Conservation (phyloP, 2,797 vertebrate species). For the Typhlichthys subterraneus region DNA sequence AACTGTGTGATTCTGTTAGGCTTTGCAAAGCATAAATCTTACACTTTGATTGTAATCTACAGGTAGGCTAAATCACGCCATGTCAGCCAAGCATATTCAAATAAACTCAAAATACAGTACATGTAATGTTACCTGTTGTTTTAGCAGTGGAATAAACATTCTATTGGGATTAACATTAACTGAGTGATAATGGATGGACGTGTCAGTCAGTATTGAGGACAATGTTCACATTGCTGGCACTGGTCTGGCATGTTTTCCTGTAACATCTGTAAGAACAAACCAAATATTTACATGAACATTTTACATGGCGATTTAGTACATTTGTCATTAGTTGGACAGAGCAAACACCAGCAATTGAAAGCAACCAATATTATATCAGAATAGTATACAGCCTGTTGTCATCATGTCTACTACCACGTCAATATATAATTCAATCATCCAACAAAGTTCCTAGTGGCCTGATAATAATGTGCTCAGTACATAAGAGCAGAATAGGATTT, state of each 20-base stretch:
- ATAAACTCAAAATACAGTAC: slow-evolving; percentile 18
- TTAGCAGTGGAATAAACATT: slow-evolving; percentile 40
- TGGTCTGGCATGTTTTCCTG: slow-evolving; percentile 1
- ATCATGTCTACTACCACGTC: no score
- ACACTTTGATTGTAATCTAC: slow-evolving; percentile 13
- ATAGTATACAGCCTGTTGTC: no score
- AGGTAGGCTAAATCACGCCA: slow-evolving; percentile 5
- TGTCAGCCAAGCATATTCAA: slow-evolving; percentile 11
- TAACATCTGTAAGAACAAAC: slow-evolving; percentile 34
- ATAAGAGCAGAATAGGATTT: no score
- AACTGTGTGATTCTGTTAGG: slow-evolving; percentile 4
- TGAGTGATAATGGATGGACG: slow-evolving; percentile 42
- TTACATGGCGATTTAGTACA: no score
- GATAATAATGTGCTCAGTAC: no score
- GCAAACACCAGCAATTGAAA: no score
- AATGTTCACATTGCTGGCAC: not conserved
- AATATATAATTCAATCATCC: no score
- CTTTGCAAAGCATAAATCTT: slow-evolving; percentile 7
- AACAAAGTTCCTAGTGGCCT: no score
- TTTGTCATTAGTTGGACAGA: no score
- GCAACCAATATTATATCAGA: no score
- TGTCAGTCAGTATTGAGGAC: slow-evolving; percentile 21
- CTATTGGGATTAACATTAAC: slow-evolving; percentile 16
- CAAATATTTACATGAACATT: not conserved
- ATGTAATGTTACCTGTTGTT: slow-evolving; percentile 19